A percentile compares a stretch with the other conserved stretches of the same genome.
These are phyloP conservation scores for Trematocara marginatum DNA, from an alignment of 2,113 vertebrate species.

Conservation along the genomic window DNA sequence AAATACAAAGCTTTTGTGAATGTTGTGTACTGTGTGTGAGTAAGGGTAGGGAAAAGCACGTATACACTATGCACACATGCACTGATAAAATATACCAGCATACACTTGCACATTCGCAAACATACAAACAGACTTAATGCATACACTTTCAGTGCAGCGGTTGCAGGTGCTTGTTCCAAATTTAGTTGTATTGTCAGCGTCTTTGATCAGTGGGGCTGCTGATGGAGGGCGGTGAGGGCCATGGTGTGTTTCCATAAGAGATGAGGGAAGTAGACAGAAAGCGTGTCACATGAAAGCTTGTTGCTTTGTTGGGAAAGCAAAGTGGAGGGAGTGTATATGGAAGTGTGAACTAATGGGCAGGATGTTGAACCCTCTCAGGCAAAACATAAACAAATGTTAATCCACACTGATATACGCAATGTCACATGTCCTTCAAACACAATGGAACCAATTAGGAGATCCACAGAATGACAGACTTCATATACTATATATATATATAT, in stretches of 20 bases:
- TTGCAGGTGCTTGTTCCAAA: constrained; percentile 63
- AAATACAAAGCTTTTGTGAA: not conserved
- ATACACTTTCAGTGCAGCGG: constrained; percentile 26
- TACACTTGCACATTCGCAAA: not conserved
- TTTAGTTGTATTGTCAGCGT: constrained; percentile 41
- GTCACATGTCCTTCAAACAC: not conserved
- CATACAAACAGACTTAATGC: constrained; percentile 13
- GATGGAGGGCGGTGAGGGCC: constrained; percentile 31
- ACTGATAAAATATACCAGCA: not conserved
- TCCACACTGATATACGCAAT: not conserved
- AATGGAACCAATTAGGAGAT: not conserved
- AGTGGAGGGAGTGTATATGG: not conserved
- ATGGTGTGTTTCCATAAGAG: constrained; percentile 44
- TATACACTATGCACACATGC: not conserved
- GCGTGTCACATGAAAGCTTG: constrained; percentile 45
- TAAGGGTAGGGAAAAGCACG: not conserved
- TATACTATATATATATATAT: no score
- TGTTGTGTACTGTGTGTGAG: not conserved
- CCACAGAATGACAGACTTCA: not conserved
- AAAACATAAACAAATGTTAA: not conserved
- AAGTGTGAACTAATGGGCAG: constrained; percentile 53
- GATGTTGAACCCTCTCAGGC: not conserved
- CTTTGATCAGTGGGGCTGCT: constrained; percentile 65
- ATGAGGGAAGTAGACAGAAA: constrained; percentile 46
- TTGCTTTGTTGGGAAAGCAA: constrained; percentile 44